Conservation (phyloP, 2,797 vertebrate species). For the Cryptoblepharus egeriae region DNA sequence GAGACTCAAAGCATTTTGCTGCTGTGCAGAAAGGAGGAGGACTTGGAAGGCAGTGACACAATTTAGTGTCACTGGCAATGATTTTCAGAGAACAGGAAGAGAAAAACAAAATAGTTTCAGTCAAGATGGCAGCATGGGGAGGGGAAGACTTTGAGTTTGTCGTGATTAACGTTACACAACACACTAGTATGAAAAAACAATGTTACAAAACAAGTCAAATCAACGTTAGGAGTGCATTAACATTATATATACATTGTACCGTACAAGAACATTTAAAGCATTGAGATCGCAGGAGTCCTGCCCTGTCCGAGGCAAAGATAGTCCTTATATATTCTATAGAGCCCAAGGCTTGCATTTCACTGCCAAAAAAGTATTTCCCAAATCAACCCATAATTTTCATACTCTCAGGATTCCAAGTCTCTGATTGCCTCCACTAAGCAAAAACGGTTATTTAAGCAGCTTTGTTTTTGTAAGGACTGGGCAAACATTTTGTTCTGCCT, state of each 20-base stretch:
- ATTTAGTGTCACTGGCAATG: slow-evolving; percentile 23
- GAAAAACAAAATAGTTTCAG: slow-evolving; percentile 21
- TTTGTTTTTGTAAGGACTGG: background rate
- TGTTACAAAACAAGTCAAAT: slow-evolving; percentile 6
- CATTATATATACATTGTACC: background rate
- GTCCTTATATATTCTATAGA: slow-evolving; percentile 7
- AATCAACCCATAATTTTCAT: background rate
- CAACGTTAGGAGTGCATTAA: slow-evolving; percentile 8
- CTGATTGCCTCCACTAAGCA: background rate
- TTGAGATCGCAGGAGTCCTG: background rate
- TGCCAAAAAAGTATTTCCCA: background rate
- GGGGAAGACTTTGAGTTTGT: slow-evolving; percentile 17
- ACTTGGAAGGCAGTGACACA: slow-evolving; percentile 47
- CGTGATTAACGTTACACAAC: background rate
- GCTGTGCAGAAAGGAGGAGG: slow-evolving; percentile 30
- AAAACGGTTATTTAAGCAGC: background rate
- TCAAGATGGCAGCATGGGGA: slow-evolving; percentile 5
- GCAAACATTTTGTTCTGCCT: background rate
- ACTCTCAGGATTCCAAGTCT: background rate
- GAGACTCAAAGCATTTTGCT: slow-evolving; percentile 61
- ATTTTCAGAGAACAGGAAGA: slow-evolving; percentile 30
- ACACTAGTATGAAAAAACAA: background rate
- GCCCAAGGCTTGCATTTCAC: background rate
- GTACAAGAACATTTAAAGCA: background rate
- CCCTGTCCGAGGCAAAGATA: slow-evolving; percentile 23